Percentiles rank a stretch among this genome's conserved stretches.
phyloP scores from a whole-genome alignment of 1,140 invertebrate species.

The Helicoverpa armigera region DNA sequence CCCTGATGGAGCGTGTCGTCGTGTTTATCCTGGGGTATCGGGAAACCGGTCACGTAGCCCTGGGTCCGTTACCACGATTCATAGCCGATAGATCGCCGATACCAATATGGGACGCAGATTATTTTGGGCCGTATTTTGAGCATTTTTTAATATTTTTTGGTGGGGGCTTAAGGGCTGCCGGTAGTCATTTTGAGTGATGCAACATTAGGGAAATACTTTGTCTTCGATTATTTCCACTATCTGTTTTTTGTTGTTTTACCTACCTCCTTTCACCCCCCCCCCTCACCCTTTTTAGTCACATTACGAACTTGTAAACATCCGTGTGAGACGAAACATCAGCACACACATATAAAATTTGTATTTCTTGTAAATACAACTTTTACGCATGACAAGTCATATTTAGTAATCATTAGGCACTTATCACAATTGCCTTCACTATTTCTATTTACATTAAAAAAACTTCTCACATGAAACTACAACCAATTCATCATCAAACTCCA shows the following conservation, averaged over 20 bases:
- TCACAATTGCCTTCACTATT: neutral
- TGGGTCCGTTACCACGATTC: constrained; percentile 45
- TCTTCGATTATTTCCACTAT: too few relatives aligned
- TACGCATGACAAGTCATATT: too few relatives aligned
- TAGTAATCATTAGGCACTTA: neutral
- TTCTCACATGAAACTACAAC: neutral
- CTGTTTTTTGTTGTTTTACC: too few relatives aligned
- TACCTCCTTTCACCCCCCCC: too few relatives aligned
- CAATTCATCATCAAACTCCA: neutral
- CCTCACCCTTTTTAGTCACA: too few relatives aligned
- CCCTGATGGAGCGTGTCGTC: neutral
- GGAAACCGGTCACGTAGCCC: constrained; percentile 23
- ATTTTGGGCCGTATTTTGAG: neutral
- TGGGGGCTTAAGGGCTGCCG: too few relatives aligned
- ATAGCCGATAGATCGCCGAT: constrained; percentile 46
- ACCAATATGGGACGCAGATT: constrained; percentile 46
- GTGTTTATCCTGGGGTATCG: constrained; percentile 14
- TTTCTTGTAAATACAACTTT: too few relatives aligned
- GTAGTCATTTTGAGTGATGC: too few relatives aligned
- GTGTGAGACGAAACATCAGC: too few relatives aligned
- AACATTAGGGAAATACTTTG: too few relatives aligned
- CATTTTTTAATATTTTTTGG: constrained; percentile 11
- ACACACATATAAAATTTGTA: too few relatives aligned
- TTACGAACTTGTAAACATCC: too few relatives aligned
- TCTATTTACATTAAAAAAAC: neutral